Conservation (phyloP, 2,797 vertebrate genomes). For the Heterohyrax brucei region DNA sequence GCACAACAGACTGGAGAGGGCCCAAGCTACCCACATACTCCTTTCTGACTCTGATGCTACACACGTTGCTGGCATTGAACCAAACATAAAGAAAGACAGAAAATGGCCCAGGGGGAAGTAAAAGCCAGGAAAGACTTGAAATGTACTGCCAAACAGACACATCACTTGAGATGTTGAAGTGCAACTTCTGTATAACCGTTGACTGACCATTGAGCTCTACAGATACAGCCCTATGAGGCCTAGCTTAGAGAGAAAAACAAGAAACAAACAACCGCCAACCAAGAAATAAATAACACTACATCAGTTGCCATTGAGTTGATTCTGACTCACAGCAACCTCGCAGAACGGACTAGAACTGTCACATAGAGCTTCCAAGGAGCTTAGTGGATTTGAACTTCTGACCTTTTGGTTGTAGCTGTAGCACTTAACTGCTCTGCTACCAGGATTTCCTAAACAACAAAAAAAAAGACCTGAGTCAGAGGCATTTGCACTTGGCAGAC, state of each 20-base stretch:
- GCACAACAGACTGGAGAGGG: background rate
- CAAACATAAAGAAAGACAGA: background rate
- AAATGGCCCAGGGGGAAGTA: background rate
- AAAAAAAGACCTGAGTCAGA: background rate
- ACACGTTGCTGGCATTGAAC: background rate
- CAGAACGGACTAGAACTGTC: too few relatives aligned
- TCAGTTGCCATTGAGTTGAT: too few relatives aligned
- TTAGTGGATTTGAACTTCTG: too few relatives aligned
- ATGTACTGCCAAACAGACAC: background rate
- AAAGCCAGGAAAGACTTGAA: background rate
- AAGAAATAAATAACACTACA: too few relatives aligned
- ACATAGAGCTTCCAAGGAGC: too few relatives aligned
- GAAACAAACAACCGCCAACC: background rate
- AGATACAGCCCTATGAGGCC: background rate
- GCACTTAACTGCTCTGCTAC: too few relatives aligned
- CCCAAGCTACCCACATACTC: background rate
- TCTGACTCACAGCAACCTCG: too few relatives aligned
- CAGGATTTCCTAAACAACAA: too few relatives aligned
- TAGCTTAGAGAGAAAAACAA: background rate
- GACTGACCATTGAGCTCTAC: background rate
- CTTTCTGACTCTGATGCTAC: background rate
- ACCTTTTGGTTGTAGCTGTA: too few relatives aligned
- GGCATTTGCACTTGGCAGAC: background rate
- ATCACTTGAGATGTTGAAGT: background rate
- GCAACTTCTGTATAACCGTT: background rate